Percentiles rank a stretch among this genome's conserved stretches.
These are phyloP conservation scores for Notocelia uddmanniana DNA, from an alignment of 2,888 invertebrate genomes.

Conservation along the genomic window DNA sequence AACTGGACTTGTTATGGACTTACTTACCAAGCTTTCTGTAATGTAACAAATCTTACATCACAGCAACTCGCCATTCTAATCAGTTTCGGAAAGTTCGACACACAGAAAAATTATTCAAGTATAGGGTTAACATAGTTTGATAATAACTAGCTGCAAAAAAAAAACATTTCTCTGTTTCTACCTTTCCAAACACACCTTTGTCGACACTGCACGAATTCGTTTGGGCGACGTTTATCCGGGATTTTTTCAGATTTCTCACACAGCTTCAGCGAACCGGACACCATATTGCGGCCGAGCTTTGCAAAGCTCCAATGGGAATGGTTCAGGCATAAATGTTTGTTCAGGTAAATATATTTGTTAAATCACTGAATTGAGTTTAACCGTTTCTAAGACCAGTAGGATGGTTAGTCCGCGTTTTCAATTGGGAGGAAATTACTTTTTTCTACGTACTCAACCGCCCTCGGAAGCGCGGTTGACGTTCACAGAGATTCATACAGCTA, in stretches of 20 bases:
- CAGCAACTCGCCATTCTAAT: no score
- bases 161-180: background rate
- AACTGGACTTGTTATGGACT: no score
- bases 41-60: no score
- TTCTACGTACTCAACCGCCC: no score
- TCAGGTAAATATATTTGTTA: conserved; percentile 1
- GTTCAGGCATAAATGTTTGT: background rate
- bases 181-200: background rate
- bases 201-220: background rate
- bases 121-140: no score
- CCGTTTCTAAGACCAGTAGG: background rate
- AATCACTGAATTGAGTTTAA: background rate
- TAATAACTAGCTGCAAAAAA: background rate
- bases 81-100: no score
- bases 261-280: background rate
- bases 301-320: background rate
- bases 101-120: no score
- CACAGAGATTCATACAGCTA: no score
- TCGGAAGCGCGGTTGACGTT: no score
- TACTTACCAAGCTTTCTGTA: no score
- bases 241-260: conserved; percentile 2
- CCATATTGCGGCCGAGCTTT: background rate
- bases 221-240: background rate
- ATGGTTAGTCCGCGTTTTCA: background rate
- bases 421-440: no score